Evolutionary conservation across 2,797 vertebrate genomes (phyloP), one percentile per base, ranked within the genome.

Genomic region (Semotilus atromaculatus): DNA sequence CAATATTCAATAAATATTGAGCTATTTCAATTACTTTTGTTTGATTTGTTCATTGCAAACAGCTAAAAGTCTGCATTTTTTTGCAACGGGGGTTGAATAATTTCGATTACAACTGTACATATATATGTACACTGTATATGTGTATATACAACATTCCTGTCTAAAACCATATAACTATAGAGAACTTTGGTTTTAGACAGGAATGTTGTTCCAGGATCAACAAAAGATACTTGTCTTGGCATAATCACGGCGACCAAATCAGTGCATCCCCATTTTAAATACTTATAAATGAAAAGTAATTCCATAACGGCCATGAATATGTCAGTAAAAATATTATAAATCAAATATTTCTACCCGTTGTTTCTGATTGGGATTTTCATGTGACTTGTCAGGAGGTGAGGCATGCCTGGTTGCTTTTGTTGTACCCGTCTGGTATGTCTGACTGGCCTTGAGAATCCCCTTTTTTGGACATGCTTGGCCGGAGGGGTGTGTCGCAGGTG

Each of bases 401-500:
- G 86, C 67, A 87, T 87, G 70, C 75, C 38, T 60, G 64, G 81
- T 81, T 84, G 74, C 67, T 87, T 71, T 86, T 88, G 70, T 85
- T 67, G 87, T 58, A 40, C 53, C 62, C 31, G 74, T 66, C 83
- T 82, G 83, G 80, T 72, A 80, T 83, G 80, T 85, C 85, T 48
- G 55, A 81, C 85, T 81, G 62, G 70, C 73, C 71, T 36, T 67
- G 58, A 58, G 26, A 80, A 88, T 89, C 86, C 89, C 92, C 90
- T 92, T 93, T 93, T 94, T 93, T 91, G 93, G 90, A 80, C 38
- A 64, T 89, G 88, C 85, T 72, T 45, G 75, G 70, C 88, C 92
- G 89, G 89, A 84, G 85, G 62, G 88, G 87, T 82, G 77, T 85
- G 90, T 91, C 90, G 86, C 88, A 92, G 94, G 94, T 94, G 93